Evolutionary conservation across 2,113 vertebrate species (phyloP), one percentile per base, ranked within the genome.

Genomic region (Sturnus vulgaris): DNA sequence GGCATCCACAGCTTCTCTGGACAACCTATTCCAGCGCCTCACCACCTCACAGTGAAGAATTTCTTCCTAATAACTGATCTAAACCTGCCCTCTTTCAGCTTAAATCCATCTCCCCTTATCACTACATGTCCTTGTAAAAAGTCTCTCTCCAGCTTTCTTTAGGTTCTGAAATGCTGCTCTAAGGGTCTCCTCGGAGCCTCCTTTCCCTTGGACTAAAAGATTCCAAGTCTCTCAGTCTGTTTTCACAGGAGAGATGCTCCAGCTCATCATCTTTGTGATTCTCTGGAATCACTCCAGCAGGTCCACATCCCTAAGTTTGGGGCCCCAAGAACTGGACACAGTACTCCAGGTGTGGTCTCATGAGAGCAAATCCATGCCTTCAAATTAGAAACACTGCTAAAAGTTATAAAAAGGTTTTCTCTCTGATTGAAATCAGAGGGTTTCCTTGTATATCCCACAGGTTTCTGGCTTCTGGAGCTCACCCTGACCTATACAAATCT

Each of bases 181-280:
- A 31, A 55, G 30, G 25, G 25, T 69, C 40, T 76, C 39, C n/a
- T 24, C 0, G 0, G 47, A 53, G 20, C 7, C 0, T 0, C 31
- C 21, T 75, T 52, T 61, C 75, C 39, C n/a, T 53, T 21, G 25
- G 39, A 46, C 16, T 35, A 11, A 68, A 68, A 44, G 22, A 69
- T 21, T 16, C 6, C 30, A 76, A 22, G 13, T 47, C 24, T 66
- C 46, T 53, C 53, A 68, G 39, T 11, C 39, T 60, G 40, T 40
- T 12, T 55, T 35, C 21, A 47, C 6, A 60, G n/a, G 30, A 53
- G 30, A 68, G 39, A 44, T 61, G 24, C 20, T 89, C n/a, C 39
- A 75, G 53, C 8, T 39, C 53, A 89, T 31, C 11, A 53, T 53
- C 78, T 47, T 68, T 25, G 24, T 60, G 30, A 17, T 40, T 39